Evolutionary conservation across 2,113 vertebrate genomes (phyloP).

Genomic region (Protobothrops flavoviridis): DNA sequence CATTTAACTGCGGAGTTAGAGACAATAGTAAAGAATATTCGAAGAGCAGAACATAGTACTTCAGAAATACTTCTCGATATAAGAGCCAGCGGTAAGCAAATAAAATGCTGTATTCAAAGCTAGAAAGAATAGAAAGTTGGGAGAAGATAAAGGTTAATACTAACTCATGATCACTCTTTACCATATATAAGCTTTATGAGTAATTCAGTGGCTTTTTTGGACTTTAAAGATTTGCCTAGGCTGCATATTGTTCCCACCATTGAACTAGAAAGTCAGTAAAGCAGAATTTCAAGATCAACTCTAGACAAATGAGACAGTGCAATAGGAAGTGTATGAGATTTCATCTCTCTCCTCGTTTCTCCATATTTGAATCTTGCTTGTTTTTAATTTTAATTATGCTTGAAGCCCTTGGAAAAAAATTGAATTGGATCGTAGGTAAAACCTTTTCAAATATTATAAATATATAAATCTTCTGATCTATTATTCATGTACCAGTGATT

Average conservation of each 20-base stretch:
- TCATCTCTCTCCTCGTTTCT: neutral
- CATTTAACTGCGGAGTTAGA: constrained; percentile 5
- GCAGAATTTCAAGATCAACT: neutral
- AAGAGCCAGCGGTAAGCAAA: neutral
- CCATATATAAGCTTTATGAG: neutral
- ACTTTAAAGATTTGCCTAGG: neutral
- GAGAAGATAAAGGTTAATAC: neutral
- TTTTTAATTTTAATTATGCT: neutral
- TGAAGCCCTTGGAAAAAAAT: neutral
- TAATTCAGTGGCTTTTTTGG: neutral
- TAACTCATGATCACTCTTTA: neutral
- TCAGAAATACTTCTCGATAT: neutral
- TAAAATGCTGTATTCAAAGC: neutral
- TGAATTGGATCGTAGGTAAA: neutral
- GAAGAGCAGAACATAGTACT: neutral
- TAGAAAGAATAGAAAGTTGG: neutral
- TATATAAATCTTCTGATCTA: neutral
- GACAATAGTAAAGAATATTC: neutral
- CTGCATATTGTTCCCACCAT: neutral
- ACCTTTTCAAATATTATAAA: neutral
- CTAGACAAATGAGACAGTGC: neutral
- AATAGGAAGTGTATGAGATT: neutral
- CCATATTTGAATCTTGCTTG: neutral
- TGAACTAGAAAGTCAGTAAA: neutral
- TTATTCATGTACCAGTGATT: neutral